phyloP scores from a whole-genome alignment of 2,888 invertebrate species.

The Brassicogethes aeneus region DNA sequence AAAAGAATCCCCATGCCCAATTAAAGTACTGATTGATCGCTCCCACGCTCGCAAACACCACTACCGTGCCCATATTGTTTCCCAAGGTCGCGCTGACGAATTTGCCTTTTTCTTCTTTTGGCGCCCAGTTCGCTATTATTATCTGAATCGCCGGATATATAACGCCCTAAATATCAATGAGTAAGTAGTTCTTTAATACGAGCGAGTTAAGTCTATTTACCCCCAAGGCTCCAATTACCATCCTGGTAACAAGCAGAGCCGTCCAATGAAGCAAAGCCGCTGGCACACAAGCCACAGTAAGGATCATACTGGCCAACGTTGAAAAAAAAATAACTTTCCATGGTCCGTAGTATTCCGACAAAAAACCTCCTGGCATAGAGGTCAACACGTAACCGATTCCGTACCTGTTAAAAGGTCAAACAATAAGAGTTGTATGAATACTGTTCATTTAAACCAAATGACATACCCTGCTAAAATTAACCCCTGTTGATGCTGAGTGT shows the following conservation, averaged over 20 bases:
- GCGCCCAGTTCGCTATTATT: conserved; percentile 63
- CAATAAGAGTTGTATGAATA: no score
- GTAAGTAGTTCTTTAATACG: no score
- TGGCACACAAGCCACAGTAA: conserved; percentile 43
- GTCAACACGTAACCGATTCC: conserved; percentile 26
- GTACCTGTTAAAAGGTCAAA: no score
- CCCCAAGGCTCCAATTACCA: conserved; percentile 50
- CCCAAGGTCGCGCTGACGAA: conserved; percentile 65
- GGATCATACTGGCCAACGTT: conserved; percentile 17
- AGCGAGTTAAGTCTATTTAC: conserved; percentile 47
- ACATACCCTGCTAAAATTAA: no score
- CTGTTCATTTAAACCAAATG: no score
- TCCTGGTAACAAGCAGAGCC: conserved; percentile 46
- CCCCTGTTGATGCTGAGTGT: no score
- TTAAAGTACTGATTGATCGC: conserved; percentile 36
- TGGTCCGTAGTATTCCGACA: conserved; percentile 25
- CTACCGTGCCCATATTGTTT: conserved; percentile 61
- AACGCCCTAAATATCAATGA: no score
- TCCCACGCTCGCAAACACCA: conserved; percentile 61
- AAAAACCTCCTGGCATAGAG: conserved; percentile 23
- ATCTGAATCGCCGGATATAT: conserved; percentile 56
- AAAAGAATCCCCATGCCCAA: conserved; percentile 62
- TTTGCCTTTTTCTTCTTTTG: conserved; percentile 65
- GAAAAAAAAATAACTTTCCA: conserved; percentile 23
- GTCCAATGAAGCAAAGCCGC: conserved; percentile 47